Conservation (phyloP, 2,113 vertebrate species). For the Hippopotamus amphibius region DNA sequence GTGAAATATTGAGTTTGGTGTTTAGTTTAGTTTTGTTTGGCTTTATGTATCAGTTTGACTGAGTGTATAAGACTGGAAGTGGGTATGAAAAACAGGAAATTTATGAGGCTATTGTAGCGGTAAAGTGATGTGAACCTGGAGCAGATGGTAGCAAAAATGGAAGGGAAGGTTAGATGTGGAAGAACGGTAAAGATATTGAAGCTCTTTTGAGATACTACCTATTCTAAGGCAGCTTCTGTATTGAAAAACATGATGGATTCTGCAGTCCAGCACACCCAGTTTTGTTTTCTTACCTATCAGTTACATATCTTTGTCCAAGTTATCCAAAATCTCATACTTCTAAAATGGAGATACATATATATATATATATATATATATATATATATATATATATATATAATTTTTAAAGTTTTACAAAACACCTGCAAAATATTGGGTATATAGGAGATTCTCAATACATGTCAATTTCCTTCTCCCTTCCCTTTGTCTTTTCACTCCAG, state of each 20-base stretch:
- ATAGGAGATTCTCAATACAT: neutral
- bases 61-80: neutral
- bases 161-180: neutral
- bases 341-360: neutral
- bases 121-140: neutral
- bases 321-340: neutral
- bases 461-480: neutral
- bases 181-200: neutral
- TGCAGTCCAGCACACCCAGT: neutral
- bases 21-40: neutral
- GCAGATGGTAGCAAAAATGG: neutral
- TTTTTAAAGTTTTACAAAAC: neutral
- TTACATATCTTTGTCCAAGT: neutral
- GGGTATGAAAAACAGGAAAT: neutral
- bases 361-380: too few relatives aligned
- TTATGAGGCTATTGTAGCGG: neutral
- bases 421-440: neutral
- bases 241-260: neutral
- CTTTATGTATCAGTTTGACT: neutral
- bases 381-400: neutral
- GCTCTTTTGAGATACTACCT: neutral
- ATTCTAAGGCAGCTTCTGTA: neutral
- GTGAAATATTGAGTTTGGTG: neutral
- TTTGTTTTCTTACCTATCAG: neutral
- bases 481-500: neutral